Base-by-base conservation (phyloP, 2,113 vertebrate species). In the Chlorodrepanis virens region DNA sequence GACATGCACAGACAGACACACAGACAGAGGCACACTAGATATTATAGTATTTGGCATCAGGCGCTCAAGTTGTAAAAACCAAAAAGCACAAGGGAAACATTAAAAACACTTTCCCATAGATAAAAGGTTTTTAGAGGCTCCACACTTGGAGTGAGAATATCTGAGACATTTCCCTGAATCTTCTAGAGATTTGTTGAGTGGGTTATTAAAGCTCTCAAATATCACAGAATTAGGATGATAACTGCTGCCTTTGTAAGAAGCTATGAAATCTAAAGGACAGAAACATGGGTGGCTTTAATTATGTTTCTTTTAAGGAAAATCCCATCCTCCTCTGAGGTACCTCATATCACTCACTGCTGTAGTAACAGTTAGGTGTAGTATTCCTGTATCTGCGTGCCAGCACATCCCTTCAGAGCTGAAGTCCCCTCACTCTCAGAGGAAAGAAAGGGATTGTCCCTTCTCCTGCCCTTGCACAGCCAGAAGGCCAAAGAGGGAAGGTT, bases 211-310 rank as follows among this genome's bases (percentile, higher is more conserved):
- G 31, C 7, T 45, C 44, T 64, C 22, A 33, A 2, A 64, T 78
- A 24, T n/a, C 8, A 4, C 3, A 28, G 40, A 72, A 31, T 25
- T 49, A 5, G 18, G 8, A 12, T 47, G 42, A 76, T 56, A 39
- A 39, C 4, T 63, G 18, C 16, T 74, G 56, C 3, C 3, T 52
- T 56, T 67, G 18, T 49, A 5, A 25, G 31, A 56, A 53, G 5
- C 11, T 11, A 6, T 17, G 17, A 81, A 72, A 59, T 40, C 31
- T 29, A 42, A 77, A 87, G 28, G 20, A 12, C 4, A 74, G 35
- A 67, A 74, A 44, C 7, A 2, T 44, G 33, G 1, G 10, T 4
- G 22, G 0, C 1, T 20, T 28, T 37, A 23, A 14, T 35, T 22
- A 21, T 14, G 7, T 14, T 14, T 40, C 40, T 65, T 50, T 25